A percentile compares a stretch with the other conserved stretches of the same genome.
Evolutionary conservation across 2,113 vertebrate species (phyloP).

Genomic region (human (Homo sapiens)): GRCh38 chr20:15841001-15841500

Average conservation of each 20-base stretch:
- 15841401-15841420: too few relatives aligned
- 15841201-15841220: neutral
- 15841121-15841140: neutral
- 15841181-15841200: neutral
- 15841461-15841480: too few relatives aligned
- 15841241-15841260: neutral
- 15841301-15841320: neutral
- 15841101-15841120: neutral
- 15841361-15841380: too few relatives aligned
- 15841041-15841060: neutral
- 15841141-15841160: neutral
- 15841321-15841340: too few relatives aligned
- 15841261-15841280: neutral
- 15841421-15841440: too few relatives aligned
- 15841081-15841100: neutral
- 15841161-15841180: neutral
- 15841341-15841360: too few relatives aligned
- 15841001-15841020: neutral
- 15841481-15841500: too few relatives aligned
- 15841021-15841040: slow-evolving; percentile 49
- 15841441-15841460: too few relatives aligned
- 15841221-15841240: neutral
- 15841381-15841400: too few relatives aligned
- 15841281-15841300: neutral
- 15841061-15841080: neutral